Evolutionary conservation across 2,797 vertebrate species (phyloP), one percentile per base, ranked within the genome.

Genomic region (Pogonophryne albipinna): DNA sequence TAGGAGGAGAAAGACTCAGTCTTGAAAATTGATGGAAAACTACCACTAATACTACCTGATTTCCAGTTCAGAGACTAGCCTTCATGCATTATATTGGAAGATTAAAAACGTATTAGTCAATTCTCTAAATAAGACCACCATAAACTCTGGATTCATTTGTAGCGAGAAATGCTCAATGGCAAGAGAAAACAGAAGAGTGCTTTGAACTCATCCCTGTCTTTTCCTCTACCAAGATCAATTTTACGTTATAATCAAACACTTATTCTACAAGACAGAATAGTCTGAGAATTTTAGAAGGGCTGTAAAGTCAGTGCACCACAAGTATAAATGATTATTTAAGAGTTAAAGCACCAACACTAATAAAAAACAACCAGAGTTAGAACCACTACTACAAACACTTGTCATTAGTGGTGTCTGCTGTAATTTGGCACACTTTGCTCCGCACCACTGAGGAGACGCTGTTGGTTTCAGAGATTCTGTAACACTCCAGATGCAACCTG

Each of bases 371-470:
- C 16, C 12, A 45, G 58, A 46, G 46, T 65, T 49, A 58, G 65
- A 81, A 62, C 62, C 66, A 71, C 74, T 19, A 38, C 45, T 13
- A 60, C 69, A 70, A 76, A 86, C 74, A 84, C 81, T 78, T 77
- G 79, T 87, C 79, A 83, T 89, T 85, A 89, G 4, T 34, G 72
- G 9, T 74, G 75, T 72, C 78, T 66, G 70, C 17, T 73, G 71
- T 71, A 70, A 84, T 87, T 61, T 85, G 66, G 46, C 53, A 62
- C 71, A 55, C 66, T 83, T 87, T 77, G 66, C 72, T 72, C 42
- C 34, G 16, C 62, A 47, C 45, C 67, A 27, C 50, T 59, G 41
- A 79, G 77, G 55, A 86, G 38, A 78, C 19, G 17, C 47, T 17
- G 67, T 13, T 75, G 70, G 56, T 59, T 80, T 71, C 49, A 66